phyloP scores from a whole-genome alignment of 2,888 invertebrate species.

The Rhogogaster chlorosoma region DNA sequence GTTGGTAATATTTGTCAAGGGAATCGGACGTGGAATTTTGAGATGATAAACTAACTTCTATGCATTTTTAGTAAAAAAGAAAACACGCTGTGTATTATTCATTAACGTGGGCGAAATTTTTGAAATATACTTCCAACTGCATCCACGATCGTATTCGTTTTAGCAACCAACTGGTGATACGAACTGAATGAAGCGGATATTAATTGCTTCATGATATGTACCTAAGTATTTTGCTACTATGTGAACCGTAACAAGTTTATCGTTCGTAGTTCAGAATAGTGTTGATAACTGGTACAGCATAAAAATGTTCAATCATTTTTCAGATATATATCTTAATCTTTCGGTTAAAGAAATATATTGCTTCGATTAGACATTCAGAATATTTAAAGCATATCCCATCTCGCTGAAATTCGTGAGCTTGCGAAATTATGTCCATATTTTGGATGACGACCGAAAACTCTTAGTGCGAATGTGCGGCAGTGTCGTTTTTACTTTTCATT shows the following conservation, averaged over 20 bases:
- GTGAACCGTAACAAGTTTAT: slow-evolving; percentile 2
- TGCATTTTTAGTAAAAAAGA: neutral
- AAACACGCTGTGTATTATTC: neutral
- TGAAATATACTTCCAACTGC: neutral
- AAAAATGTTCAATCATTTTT: neutral
- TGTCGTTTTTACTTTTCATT: too few relatives aligned
- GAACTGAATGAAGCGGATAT: neutral
- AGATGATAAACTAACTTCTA: too few relatives aligned
- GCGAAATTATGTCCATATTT: neutral
- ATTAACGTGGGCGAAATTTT: neutral
- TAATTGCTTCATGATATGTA: neutral
- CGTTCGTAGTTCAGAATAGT: neutral
- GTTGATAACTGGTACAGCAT: neutral
- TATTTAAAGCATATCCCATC: neutral
- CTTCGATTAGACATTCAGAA: neutral
- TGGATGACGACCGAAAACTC: neutral
- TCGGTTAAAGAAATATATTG: neutral
- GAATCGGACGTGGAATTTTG: too few relatives aligned
- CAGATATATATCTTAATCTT: neutral
- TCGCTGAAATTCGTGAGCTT: neutral
- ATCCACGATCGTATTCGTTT: neutral
- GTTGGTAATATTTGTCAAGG: too few relatives aligned
- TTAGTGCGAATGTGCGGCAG: neutral
- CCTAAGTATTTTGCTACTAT: neutral
- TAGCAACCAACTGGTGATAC: neutral